Evolutionary conservation across 2,797 vertebrate genomes (phyloP).

Genomic region (Knipowitschia caucasica): DNA sequence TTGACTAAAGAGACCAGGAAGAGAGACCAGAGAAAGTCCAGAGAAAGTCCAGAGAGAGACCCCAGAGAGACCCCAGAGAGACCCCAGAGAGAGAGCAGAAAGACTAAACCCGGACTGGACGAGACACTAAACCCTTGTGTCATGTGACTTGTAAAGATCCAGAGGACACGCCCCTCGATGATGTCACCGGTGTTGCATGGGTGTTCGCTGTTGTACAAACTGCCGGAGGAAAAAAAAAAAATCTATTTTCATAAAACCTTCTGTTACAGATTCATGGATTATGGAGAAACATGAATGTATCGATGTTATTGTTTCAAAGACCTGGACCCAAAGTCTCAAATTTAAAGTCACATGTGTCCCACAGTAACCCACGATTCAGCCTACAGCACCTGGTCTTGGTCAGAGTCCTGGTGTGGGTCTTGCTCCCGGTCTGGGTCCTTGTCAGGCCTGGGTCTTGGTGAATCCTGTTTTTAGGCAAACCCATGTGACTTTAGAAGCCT

Average conservation of each 20-base stretch:
- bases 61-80: no score
- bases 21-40: no score
- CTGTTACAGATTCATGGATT: slow-evolving; percentile 38
- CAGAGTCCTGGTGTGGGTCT: no score
- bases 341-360: slow-evolving; percentile 21
- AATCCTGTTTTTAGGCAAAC: no score
- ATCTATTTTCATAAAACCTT: slow-evolving; percentile 63
- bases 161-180: slow-evolving; percentile 25
- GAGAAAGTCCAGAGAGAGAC: no score
- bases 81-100: no score
- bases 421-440: no score
- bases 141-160: slow-evolving; percentile 9
- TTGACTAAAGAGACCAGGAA: no score
- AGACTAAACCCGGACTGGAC: neutral
- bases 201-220: slow-evolving; percentile 63
- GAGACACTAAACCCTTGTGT: neutral
- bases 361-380: no score
- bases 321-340: neutral
- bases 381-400: no score
- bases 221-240: slow-evolving; percentile 52
- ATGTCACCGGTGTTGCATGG: slow-evolving; percentile 68
- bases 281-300: slow-evolving; percentile 33
- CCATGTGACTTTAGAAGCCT: no score
- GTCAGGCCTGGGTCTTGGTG: no score
- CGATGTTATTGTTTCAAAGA: slow-evolving; percentile 21